Conservation (phyloP, 2,797 vertebrate genomes). For the Melanitta fusca region DNA sequence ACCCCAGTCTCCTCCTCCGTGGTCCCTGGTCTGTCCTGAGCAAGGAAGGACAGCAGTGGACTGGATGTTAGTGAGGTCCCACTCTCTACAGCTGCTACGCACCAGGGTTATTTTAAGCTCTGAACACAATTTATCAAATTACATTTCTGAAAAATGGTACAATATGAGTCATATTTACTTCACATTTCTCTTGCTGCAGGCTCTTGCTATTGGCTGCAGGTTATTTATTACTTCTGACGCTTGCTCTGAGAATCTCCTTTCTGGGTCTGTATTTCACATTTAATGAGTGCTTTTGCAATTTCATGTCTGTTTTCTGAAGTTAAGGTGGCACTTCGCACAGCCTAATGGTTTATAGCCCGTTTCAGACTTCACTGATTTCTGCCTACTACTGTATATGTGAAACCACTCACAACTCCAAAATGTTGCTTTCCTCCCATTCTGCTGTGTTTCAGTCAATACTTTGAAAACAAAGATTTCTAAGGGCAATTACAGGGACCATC, state of each 20-base stretch:
- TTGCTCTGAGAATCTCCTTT: conserved; percentile 9
- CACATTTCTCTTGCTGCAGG: not conserved
- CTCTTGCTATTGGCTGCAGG: not conserved
- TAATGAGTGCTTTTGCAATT: conserved; percentile 57
- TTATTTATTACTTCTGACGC: conserved; percentile 42
- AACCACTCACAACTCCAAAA: not conserved
- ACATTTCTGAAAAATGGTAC: conserved; percentile 10
- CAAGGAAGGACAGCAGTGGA: rapidly evolving
- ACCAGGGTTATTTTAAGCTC: conserved; percentile 8
- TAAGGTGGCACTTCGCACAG: conserved; percentile 22
- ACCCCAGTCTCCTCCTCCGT: not conserved
- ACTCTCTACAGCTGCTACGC: not conserved
- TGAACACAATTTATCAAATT: conserved; percentile 45
- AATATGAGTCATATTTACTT: conserved; percentile 39
- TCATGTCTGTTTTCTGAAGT: conserved; percentile 48
- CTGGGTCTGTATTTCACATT: conserved; percentile 41
- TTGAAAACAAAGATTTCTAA: not conserved
- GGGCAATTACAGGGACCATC: not conserved
- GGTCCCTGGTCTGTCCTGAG: not conserved
- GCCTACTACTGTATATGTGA: not conserved
- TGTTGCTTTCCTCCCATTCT: not conserved
- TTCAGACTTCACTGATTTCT: conserved; percentile 21
- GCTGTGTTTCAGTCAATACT: not conserved
- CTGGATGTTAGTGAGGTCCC: not conserved
- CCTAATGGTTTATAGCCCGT: not conserved